Percentiles rank a stretch among this genome's conserved stretches.
Evolutionary conservation across 1,140 invertebrate genomes (phyloP).

Genomic region (Cyclina sinensis): DNA sequence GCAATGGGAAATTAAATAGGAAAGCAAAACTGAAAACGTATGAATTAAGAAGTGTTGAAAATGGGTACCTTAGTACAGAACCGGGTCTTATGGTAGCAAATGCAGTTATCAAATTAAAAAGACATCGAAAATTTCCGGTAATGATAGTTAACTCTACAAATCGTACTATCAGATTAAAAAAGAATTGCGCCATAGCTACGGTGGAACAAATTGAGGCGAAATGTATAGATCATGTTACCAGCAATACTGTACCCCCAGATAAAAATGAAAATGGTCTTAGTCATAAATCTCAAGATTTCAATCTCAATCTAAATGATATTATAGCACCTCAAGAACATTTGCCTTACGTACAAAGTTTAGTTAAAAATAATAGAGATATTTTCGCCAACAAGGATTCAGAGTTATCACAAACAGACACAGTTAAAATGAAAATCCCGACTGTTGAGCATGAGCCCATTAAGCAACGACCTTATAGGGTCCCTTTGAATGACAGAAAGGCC

Average conservation of each 20-base stretch:
- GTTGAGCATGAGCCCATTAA: conserved; percentile 64
- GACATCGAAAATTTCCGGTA: no score
- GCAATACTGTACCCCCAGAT: no score
- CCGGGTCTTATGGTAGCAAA: background rate
- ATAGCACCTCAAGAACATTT: background rate
- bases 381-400: conserved; percentile 8
- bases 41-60: background rate
- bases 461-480: conserved; percentile 63
- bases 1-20: background rate
- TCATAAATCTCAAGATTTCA: no score
- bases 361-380: background rate
- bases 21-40: background rate
- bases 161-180: no score
- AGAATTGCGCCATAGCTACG: background rate
- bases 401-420: background rate
- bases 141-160: no score
- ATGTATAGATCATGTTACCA: background rate
- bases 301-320: background rate
- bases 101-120: background rate
- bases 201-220: background rate
- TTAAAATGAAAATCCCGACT: conserved; percentile 65
- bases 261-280: no score
- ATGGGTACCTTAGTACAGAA: background rate
- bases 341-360: background rate
- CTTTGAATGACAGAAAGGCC: conserved; percentile 53